Evolutionary conservation across 2,797 vertebrate genomes (phyloP), one percentile per base, ranked within the genome.

Genomic region (Myiotriccus ornatus): DNA sequence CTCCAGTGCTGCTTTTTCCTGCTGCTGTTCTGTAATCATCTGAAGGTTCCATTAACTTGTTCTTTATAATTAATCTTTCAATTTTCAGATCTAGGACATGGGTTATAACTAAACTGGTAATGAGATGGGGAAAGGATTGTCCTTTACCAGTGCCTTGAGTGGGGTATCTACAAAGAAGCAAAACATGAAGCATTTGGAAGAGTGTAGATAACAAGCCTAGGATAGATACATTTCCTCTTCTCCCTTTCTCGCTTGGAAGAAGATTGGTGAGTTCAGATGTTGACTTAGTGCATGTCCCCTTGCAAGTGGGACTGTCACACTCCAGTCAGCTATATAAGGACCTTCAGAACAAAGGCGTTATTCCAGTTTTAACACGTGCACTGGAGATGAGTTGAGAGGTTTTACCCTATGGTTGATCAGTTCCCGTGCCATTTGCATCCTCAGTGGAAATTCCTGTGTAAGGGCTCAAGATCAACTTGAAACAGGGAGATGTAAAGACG

Each of bases 241-340:
- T 90, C 24, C 17, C 15, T 65, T 82, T 84, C 69, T 78, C 82
- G 34, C 59, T 86, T 84, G 18, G 63, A 79, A 74, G 56, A 82
- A 68, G 62, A 71, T 37, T 12, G 6, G 3, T 0, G 0, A 41
- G 19, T 89, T 92, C 28, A 43, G 37, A 23, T 3, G 4, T 14
- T 76, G 49, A 28, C n/a, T 55, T 64, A 17, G 0, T 0, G 0
- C 27, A 8, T 30, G 27, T 62, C 6, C 27, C 39, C 30, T 80
- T 79, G 59, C 53, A 84, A 82, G 24, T 88, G 73, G 37, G 15
- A 7, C 23, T 78, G 39, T 89, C 39, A 19, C 14, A 5, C 13
- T 63, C 22, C 41, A 70, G 35, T 47, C 57, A 78, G 4, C 41
- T 78, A 0, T 39, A 6, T 30, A 35, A 67, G 47, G 12, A 25